Percentiles rank a stretch among this genome's conserved stretches.
phyloP scores from a whole-genome alignment of 2,113 vertebrate species.

The Nicator chloris region DNA sequence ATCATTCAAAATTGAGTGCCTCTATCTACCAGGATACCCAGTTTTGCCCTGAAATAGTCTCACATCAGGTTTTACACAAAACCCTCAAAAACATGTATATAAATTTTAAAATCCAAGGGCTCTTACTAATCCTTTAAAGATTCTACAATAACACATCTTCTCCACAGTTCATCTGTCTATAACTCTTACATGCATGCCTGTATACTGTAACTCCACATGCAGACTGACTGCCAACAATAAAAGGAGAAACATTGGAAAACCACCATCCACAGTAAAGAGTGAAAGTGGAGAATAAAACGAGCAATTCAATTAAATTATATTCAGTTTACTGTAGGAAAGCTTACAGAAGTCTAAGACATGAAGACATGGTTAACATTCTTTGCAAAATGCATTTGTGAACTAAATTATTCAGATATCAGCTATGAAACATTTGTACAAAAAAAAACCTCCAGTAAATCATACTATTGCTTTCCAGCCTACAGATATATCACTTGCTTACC shows the following conservation, averaged over 20 bases:
- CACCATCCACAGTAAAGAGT: neutral
- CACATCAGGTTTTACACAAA: neutral
- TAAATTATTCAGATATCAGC: neutral
- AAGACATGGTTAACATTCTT: neutral
- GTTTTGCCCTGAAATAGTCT: neutral
- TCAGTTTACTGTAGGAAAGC: neutral
- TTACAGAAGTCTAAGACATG: neutral
- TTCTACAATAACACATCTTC: neutral
- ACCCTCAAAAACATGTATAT: fast-evolving
- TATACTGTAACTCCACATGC: neutral
- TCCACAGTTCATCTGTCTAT: neutral
- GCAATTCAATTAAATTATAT: neutral
- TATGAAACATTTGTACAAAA: neutral
- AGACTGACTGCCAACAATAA: neutral
- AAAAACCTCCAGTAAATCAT: neutral
- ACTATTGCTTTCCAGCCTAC: neutral
- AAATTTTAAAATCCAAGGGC: neutral
- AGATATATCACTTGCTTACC: slow-evolving; percentile 69
- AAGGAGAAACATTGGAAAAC: neutral
- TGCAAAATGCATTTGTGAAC: neutral
- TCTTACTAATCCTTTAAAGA: neutral
- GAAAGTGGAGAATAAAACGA: neutral
- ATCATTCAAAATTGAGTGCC: neutral
- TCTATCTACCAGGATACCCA: neutral
- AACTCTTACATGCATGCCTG: neutral